Base-by-base conservation (phyloP, 2,888 invertebrate genomes). In the Drosophila imparisetae region DNA sequence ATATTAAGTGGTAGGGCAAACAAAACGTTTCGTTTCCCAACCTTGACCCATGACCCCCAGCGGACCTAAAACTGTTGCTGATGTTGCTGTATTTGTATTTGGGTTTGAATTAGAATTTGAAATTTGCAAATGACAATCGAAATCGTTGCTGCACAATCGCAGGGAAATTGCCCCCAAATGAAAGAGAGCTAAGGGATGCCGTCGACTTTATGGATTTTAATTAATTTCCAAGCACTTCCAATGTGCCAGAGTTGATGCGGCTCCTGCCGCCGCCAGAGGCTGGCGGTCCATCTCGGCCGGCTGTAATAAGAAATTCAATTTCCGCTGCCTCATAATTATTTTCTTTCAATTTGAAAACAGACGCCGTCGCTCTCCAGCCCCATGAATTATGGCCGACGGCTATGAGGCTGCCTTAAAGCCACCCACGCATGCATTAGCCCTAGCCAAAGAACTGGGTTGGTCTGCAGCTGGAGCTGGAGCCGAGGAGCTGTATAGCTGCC, bases 231-330 rank as follows among this genome's bases (percentile, higher is more conserved):
- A 75, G 80, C 76, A 66, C 62, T 79, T 79, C 40, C 68, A 72
- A 21, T 50, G 50, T 40, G 55, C 2, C 38, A 55, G 29, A 40
- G 54, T 55, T 36, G 13, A 53, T 18, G 45, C 45, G 48, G 30
- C 21, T n/a, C 21, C 34, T 50, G 50, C 59, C n/a, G 36, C 42
- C 53, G 32, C 32, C 57, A 42, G 53, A 34, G 40, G 24, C 59
- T 54, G 66, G 13, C 57, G 34, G 8, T 64, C 54, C 63, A 58
- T 48, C 59, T 59, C 48, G 66, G 55, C 67, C 62, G 68, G 68
- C 63, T 77, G 89, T 89, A 87, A 89, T 89, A 87, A 87, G 86
- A 89, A 87, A 87, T 87, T 87, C 86, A 87, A 87, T 87, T 87
- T 87, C 86, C 86, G 86, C 81, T 77, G 86, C 81, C 85, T 81